Conservation (phyloP, 2,797 vertebrate genomes). For the Fundulus diaphanus region DNA sequence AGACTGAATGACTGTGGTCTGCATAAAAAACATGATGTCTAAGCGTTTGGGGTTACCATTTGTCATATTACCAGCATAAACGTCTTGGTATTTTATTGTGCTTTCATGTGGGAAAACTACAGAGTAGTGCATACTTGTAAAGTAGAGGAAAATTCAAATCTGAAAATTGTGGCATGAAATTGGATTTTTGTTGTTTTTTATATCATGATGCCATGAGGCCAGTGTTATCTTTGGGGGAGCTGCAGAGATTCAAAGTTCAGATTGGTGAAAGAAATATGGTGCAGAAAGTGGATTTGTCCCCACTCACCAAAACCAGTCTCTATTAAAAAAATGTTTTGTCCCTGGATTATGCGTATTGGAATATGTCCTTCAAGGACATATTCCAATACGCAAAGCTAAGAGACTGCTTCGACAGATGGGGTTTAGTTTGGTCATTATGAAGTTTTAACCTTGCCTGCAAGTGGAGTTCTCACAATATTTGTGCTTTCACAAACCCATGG, state of each 20-base stretch:
- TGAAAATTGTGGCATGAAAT: not conserved
- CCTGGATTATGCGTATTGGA: not conserved
- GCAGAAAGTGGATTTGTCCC: not conserved
- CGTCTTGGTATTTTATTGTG: not conserved
- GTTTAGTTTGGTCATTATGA: too few species aligned
- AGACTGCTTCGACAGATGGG: not conserved
- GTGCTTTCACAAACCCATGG: too few species aligned
- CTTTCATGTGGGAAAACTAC: not conserved
- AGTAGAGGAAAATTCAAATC: not conserved
- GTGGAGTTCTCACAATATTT: too few species aligned
- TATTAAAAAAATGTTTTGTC: not conserved
- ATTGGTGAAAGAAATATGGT: not conserved
- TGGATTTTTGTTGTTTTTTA: too few species aligned
- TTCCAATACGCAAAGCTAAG: too few species aligned
- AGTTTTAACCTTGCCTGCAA: too few species aligned
- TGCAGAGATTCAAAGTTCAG: not conserved
- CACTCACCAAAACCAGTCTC: not conserved
- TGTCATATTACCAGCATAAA: not conserved
- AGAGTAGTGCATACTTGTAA: not conserved
- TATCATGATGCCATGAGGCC: not conserved
- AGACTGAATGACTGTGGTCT: constrained; percentile 51
- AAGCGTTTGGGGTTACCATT: not conserved
- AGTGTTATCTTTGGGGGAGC: not conserved
- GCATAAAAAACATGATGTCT: constrained; percentile 35
- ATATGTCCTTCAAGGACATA: not conserved